Conservation (phyloP, 2,888 invertebrate species). For the Archips crataeganus region DNA sequence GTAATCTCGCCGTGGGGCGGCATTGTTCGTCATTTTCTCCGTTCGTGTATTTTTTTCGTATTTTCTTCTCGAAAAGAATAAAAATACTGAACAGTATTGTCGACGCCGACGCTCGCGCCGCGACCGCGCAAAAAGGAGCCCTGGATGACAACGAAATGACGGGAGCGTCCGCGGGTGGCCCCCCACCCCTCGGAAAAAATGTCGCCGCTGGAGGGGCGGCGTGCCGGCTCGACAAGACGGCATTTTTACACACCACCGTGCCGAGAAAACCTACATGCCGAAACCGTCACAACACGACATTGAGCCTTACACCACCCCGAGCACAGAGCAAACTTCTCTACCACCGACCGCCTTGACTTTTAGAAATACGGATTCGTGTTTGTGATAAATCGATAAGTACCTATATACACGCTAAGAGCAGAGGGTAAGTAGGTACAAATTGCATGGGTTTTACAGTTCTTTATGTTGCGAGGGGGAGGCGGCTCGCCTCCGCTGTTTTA, state of each 20-base stretch:
- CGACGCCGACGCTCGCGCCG: constrained; percentile 79
- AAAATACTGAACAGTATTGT: constrained; percentile 83
- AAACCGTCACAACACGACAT: constrained; percentile 53
- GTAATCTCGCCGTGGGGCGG: constrained; percentile 84
- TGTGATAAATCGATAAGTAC: constrained; percentile 84
- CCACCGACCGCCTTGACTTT: constrained; percentile 60
- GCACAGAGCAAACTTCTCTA: constrained; percentile 49
- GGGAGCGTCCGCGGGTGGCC: constrained; percentile 76
- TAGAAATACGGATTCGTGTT: constrained; percentile 73
- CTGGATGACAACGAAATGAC: constrained; percentile 85
- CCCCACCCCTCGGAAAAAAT: constrained; percentile 71
- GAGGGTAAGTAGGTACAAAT: constrained; percentile 82
- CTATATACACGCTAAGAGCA: constrained; percentile 69
- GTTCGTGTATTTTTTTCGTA: constrained; percentile 69
- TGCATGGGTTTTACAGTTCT: constrained; percentile 79
- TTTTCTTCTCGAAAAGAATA: constrained; percentile 80
- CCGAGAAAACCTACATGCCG: constrained; percentile 68
- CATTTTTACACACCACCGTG: constrained; percentile 77
- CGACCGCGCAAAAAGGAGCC: constrained; percentile 79
- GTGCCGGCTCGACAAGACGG: constrained; percentile 72
- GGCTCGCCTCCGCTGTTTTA: constrained; percentile 71
- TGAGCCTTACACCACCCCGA: constrained; percentile 51
- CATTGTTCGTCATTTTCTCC: constrained; percentile 83
- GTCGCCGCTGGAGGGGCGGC: constrained; percentile 78
- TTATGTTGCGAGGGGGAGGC: constrained; percentile 69